These are phyloP conservation scores for Pleuronectes platessa DNA, from an alignment of 2,113 vertebrate species.

Conservation along the genomic window DNA sequence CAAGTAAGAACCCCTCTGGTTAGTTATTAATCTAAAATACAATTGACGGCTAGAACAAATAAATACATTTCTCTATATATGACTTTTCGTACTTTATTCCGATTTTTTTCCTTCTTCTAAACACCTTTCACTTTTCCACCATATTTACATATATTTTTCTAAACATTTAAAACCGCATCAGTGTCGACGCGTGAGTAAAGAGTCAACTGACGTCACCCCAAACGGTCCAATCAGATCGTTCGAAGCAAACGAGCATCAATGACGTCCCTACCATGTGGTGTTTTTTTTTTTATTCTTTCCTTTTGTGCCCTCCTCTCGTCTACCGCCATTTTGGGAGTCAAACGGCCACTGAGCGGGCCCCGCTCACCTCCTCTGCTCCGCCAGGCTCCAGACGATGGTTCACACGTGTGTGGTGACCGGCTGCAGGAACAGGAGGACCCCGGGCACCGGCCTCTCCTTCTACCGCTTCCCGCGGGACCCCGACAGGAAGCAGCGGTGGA, in stretches of 20 bases:
- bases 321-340: slow-evolving; percentile 85
- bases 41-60: no score
- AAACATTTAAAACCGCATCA: background rate
- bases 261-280: slow-evolving; percentile 9
- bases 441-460: slow-evolving; percentile 78
- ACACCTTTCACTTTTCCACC: no score
- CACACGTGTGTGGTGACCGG: slow-evolving; percentile 83
- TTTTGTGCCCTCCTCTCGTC: slow-evolving; percentile 6
- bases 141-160: background rate
- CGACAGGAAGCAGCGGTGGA: slow-evolving; percentile 82
- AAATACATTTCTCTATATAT: no score
- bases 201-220: slow-evolving; percentile 41
- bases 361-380: slow-evolving; percentile 19
- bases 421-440: slow-evolving; percentile 81
- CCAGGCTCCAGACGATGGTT: slow-evolving; percentile 77
- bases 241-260: slow-evolving; percentile 12
- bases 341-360: slow-evolving; percentile 32
- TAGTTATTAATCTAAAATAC: no score
- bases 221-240: slow-evolving; percentile 56
- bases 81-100: no score
- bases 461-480: slow-evolving; percentile 83
- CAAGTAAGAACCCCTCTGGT: no score
- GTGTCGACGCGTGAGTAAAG: background rate
- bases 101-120: no score
- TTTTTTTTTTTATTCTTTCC: slow-evolving; percentile 1